Evolutionary conservation across 2,797 vertebrate genomes (phyloP).

Genomic region (Falco rusticolus): DNA sequence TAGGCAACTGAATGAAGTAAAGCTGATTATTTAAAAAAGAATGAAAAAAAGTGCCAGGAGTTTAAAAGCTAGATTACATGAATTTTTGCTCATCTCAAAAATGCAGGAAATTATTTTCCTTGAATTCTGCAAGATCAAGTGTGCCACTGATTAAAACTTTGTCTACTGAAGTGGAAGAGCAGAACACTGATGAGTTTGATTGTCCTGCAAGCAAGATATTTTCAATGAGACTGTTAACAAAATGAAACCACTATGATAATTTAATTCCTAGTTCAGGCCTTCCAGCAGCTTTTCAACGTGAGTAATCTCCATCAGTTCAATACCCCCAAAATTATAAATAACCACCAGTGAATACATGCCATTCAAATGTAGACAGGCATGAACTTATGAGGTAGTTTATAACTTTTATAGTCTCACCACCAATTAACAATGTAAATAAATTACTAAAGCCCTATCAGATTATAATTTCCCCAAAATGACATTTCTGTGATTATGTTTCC

Average conservation of each 20-base stretch:
- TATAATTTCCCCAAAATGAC: constrained; percentile 10
- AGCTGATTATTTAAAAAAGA: constrained; percentile 53
- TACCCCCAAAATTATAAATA: constrained; percentile 55
- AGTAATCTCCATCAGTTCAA: constrained; percentile 63
- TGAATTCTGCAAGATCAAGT: constrained; percentile 64
- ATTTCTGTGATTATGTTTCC: background rate
- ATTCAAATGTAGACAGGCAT: constrained; percentile 42
- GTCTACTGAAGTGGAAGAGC: constrained; percentile 65
- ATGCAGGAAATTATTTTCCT: constrained; percentile 68
- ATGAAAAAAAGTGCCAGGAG: background rate
- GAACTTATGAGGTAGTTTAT: background rate
- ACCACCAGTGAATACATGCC: constrained; percentile 2
- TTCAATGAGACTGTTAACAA: constrained; percentile 66
- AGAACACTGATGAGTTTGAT: constrained; percentile 72
- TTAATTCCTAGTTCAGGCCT: constrained; percentile 68
- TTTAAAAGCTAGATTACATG: constrained; percentile 59
- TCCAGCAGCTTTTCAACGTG: constrained; percentile 64
- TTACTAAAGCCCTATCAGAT: constrained; percentile 11
- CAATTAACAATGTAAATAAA: constrained; percentile 42
- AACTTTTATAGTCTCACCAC: constrained; percentile 27
- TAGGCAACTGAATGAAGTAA: constrained; percentile 39
- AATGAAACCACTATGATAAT: constrained; percentile 65
- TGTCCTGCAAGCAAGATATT: constrained; percentile 65
- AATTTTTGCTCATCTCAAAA: constrained; percentile 52
- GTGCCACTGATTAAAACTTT: constrained; percentile 68